Percentiles rank a stretch among this genome's conserved stretches.
Evolutionary conservation across 2,113 vertebrate genomes (phyloP).

Genomic region (Meleagris gallopavo): DNA sequence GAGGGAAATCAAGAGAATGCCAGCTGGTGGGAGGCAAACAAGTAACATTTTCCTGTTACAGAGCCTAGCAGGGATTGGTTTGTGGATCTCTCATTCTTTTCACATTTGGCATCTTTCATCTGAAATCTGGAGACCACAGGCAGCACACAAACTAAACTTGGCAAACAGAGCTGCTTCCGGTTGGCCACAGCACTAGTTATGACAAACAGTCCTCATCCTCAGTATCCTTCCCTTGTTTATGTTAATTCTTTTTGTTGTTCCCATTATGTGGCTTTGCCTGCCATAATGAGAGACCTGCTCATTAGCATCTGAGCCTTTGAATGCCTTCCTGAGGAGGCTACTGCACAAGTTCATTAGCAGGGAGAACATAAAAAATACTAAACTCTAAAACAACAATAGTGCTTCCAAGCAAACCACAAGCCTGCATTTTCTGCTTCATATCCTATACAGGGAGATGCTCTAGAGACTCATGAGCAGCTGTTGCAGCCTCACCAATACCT

Average conservation of each 20-base stretch:
- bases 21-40: not conserved
- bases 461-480: not conserved
- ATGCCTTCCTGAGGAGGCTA: not conserved
- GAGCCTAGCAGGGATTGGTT: not conserved
- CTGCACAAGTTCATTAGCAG: not conserved
- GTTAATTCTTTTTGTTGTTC: not conserved
- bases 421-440: not conserved
- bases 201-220: not conserved
- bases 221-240: not conserved
- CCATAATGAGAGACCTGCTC: not conserved
- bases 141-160: not conserved
- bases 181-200: not conserved
- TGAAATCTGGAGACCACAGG: not conserved
- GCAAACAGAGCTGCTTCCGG: not conserved
- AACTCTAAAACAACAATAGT: not conserved
- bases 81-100: not conserved
- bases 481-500: not conserved
- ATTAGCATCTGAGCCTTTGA: conserved; percentile 11
- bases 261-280: not conserved
- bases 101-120: not conserved
- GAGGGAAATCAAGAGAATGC: not conserved
- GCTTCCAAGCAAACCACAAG: not conserved
- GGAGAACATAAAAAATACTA: not conserved
- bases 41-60: not conserved
- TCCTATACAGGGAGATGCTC: not conserved